Evolutionary conservation across 2,888 invertebrate species (phyloP), one percentile per base, ranked within the genome.

Genomic region (Agrochola lota): DNA sequence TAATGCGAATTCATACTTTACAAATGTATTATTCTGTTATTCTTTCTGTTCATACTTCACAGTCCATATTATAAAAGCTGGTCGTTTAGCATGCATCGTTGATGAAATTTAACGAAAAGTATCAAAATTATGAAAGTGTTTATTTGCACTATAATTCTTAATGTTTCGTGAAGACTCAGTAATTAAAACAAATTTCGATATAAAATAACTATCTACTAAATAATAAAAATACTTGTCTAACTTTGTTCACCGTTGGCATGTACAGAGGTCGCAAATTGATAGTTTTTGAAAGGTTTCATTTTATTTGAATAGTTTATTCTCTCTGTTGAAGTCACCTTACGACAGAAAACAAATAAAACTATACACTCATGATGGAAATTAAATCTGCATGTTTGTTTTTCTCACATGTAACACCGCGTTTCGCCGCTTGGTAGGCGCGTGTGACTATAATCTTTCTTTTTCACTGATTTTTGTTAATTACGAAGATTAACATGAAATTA

Each of bases 381-480:
- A 40, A 60, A 76, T 77, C 23, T 26, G 49, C 17, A 57, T 30
- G 40, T 77, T 63, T 62, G 26, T 64, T 67, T 76, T 59, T 80
- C 68, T 46, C 17, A 76, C 57, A 59, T 46, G 17, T 76, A 62
- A 23, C 30, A 52, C 59, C 30, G 63, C 59, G 35, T 40, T 62
- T 73, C 71, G 57, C 60, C 46, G 66, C 70, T 71, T 80, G 15
- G 68, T 69, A 83, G 43, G 69, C 76, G 72, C 59, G 84, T 78
- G 77, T 40, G 52, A 55, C 40, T 70, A 30, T 69, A 85, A 82
- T 87, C 74, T 88, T 84, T 85, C 87, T 90, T 90, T 88, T 90
- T 85, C 87, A 89, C 86, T 83, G 85, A 88, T 90, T 90, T 91
- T 88, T 80, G 87, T 89, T 91, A 92, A 91, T 92, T 90, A 88